These are phyloP conservation scores for Saccostrea cuccullata DNA, from an alignment of 1,140 invertebrate species.

Conservation along the genomic window DNA sequence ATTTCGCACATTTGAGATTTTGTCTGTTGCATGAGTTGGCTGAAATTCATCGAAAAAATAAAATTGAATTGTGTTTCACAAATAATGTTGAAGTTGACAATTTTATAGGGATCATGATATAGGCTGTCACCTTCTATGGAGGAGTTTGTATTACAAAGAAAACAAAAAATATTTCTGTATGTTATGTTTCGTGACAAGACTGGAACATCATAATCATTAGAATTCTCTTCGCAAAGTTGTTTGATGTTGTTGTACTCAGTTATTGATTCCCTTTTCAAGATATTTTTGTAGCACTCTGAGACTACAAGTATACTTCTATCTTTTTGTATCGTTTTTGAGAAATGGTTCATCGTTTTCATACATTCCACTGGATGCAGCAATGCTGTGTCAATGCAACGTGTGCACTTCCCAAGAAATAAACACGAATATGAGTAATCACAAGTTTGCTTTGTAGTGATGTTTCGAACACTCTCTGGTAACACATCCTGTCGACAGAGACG, in stretches of 20 bases:
- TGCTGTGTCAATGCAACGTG: no score
- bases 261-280: background rate
- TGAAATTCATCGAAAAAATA: background rate
- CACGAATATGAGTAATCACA: no score
- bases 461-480: background rate
- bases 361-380: no score
- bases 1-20: background rate
- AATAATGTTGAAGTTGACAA: background rate
- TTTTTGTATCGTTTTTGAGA: no score
- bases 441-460: no score
- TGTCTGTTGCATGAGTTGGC: background rate
- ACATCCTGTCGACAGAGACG: no score
- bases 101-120: background rate
- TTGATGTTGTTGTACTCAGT: background rate
- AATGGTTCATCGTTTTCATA: no score
- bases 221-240: background rate
- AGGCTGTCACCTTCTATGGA: background rate
- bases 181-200: background rate
- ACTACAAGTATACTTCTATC: no score
- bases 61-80: background rate
- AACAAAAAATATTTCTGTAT: conserved; percentile 12
- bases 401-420: no score
- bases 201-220: background rate
- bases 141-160: conserved; percentile 5
- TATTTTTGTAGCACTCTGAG: no score